A percentile compares a stretch with the other conserved stretches of the same genome.
Conservation (phyloP, 2,797 vertebrate species). For the Halcyon badia region DNA sequence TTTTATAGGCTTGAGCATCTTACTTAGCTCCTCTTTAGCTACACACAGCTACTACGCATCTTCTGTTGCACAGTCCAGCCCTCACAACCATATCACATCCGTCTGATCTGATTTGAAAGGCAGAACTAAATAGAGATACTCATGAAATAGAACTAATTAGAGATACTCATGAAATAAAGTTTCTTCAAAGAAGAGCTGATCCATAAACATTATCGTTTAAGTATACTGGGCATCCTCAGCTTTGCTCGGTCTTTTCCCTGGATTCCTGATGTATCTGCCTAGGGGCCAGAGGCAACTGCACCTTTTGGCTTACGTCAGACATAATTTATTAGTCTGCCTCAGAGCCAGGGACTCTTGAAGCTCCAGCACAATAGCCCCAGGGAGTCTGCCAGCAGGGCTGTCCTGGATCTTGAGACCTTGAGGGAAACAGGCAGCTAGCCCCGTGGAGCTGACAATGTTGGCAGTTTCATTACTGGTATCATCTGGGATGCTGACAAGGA, state of each 20-base stretch:
- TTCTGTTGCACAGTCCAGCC: neutral
- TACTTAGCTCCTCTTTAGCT: neutral
- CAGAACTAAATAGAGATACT: neutral
- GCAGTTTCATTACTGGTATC: conserved; percentile 40
- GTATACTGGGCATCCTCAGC: neutral
- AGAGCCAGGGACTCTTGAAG: neutral
- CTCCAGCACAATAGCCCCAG: neutral
- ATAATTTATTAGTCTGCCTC: neutral
- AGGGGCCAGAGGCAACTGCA: neutral
- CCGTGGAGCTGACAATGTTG: conserved; percentile 10
- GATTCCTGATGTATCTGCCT: neutral
- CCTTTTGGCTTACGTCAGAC: neutral
- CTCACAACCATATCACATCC: rapidly evolving
- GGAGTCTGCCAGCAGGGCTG: neutral
- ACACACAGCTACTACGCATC: neutral
- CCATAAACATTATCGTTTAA: neutral
- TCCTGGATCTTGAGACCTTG: neutral
- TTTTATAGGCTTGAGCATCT: neutral
- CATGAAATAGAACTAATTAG: neutral
- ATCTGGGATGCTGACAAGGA: conserved; percentile 36
- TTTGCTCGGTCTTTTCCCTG: neutral
- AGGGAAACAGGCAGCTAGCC: neutral
- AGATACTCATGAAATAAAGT: neutral
- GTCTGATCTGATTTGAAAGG: neutral
- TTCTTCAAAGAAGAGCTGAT: neutral